Percentiles rank a stretch among this genome's conserved stretches.
Evolutionary conservation across 2,797 vertebrate species (phyloP).

Genomic region (Oreochromis grahami): DNA sequence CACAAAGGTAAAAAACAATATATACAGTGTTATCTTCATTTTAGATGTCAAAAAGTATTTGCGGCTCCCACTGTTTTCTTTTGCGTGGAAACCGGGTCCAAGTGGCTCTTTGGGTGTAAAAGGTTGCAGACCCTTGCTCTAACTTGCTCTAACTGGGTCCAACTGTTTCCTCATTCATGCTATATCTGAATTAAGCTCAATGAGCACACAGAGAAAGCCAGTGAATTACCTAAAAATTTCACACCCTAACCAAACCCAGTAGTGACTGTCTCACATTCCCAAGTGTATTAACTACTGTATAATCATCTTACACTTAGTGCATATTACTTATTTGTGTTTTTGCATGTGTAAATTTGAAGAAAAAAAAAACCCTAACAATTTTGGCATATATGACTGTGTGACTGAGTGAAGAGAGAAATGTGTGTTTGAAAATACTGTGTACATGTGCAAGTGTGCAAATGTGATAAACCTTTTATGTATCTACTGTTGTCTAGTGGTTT

Average conservation of each 20-base stretch:
- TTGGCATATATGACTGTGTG: background rate
- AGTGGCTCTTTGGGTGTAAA: no score
- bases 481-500: background rate
- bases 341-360: background rate
- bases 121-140: no score
- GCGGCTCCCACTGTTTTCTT: no score
- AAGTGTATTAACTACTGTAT: constrained; percentile 9
- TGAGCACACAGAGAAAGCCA: constrained; percentile 8
- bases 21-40: no score
- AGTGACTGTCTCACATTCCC: constrained; percentile 9
- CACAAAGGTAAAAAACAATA: no score
- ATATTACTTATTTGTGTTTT: background rate
- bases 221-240: background rate
- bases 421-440: constrained; percentile 5
- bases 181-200: background rate
- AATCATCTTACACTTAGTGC: constrained; percentile 22
- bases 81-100: no score
- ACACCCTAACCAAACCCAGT: background rate
- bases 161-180: background rate
- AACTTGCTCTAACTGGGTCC: no score
- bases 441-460: background rate
- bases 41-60: no score
- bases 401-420: background rate
- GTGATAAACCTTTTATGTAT: background rate
- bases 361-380: background rate